phyloP scores from a whole-genome alignment of 2,888 invertebrate genomes.

The Creontiades dilutus region DNA sequence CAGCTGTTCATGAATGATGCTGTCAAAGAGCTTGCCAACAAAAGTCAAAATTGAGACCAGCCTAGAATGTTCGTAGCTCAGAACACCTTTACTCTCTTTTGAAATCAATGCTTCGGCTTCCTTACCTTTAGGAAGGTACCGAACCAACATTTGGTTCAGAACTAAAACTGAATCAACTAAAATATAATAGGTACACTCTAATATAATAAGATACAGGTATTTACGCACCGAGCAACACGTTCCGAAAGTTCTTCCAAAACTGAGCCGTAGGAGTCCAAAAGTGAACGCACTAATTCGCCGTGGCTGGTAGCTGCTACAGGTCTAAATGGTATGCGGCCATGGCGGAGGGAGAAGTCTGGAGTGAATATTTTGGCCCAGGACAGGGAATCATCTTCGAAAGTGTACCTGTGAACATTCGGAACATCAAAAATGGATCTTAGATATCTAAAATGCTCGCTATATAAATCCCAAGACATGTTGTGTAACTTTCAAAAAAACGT shows the following conservation, averaged over 20 bases:
- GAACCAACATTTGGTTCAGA: too few relatives aligned
- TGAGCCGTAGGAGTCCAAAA: constrained; percentile 51
- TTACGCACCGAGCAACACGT: constrained; percentile 26
- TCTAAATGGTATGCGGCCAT: neutral
- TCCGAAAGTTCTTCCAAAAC: constrained; percentile 54
- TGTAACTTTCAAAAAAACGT: too few relatives aligned
- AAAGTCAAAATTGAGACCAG: neutral
- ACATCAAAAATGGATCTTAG: too few relatives aligned
- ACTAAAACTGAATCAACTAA: neutral
- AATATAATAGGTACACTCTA: neutral
- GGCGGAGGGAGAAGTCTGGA: neutral
- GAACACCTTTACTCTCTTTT: too few relatives aligned
- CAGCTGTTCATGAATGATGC: too few relatives aligned
- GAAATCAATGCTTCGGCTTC: too few relatives aligned
- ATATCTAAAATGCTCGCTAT: too few relatives aligned
- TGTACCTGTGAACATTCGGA: constrained; percentile 23
- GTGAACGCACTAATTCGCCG: constrained; percentile 36
- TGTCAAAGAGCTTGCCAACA: neutral
- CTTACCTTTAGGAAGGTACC: too few relatives aligned
- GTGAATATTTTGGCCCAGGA: constrained; percentile 28
- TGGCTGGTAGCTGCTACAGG: constrained; percentile 36
- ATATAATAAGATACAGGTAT: neutral
- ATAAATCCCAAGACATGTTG: too few relatives aligned
- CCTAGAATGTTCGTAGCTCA: neutral
- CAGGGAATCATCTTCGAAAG: constrained; percentile 40